Base-by-base conservation (phyloP, 2,113 vertebrate species). In the Oreotrochilus melanogaster region DNA sequence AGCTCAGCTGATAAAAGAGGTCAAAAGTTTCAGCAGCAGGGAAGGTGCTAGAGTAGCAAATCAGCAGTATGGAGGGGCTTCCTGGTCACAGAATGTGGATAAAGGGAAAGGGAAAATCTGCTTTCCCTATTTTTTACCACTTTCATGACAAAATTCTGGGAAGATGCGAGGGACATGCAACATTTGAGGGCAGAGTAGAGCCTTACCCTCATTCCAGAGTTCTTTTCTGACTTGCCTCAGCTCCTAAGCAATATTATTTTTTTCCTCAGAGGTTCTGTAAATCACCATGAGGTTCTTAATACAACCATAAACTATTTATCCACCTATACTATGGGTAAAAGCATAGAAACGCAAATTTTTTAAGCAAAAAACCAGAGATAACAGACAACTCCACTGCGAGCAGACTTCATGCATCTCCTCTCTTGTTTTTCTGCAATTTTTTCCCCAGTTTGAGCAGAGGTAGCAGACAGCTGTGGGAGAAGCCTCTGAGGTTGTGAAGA, bases 21-120 rank as follows among this genome's bases (percentile, higher is more conserved):
- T 88, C 66, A 76, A 19, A 89, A 67, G 25, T 27, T 76, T 37
- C 74, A 94, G 78, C 54, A 86, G 83, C 50, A 58, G 37, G 35
- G 22, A 85, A 87, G 8, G 4, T 48, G 33, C 51, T 31, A 51
- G 28, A 84, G 48, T n/a, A 94, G 67, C 47, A 80, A 10, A 23
- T 61, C 35, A 60, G 69, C 39, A 74, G 60, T 21, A 57, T 7
- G 17, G 92, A 79, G 35, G 19, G 62, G 22, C 24, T 78, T 91
- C 57, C 73, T 78, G 53, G 53, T 25, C 43, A 53, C 15, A 25
- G 11, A 85, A 79, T 14, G 19, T 18, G 31, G 9, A 50, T 30
- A 19, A 33, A 87, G 10, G 50, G 30, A 81, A 75, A 85, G 82
- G 58, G 11, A 89, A 45, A 33, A 70, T 45, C 24, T 70, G 28